These are phyloP conservation scores for Clinocottus analis DNA, from an alignment of 2,113 vertebrate species.

Conservation along the genomic window DNA sequence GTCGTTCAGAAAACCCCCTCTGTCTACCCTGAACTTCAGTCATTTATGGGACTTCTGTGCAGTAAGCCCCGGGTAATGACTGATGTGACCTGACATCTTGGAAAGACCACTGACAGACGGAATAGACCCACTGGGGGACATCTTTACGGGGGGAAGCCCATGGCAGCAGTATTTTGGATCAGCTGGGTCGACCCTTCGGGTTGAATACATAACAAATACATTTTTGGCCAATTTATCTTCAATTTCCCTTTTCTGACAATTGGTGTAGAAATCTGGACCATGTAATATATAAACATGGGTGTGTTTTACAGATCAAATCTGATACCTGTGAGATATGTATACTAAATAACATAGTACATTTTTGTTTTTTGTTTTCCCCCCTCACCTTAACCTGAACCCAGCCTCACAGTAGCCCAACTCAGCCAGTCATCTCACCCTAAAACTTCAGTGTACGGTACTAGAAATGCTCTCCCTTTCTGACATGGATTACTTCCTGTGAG, in stretches of 20 bases:
- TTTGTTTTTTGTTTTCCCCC: too few relatives aligned
- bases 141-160: not conserved
- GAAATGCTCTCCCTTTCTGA: not conserved
- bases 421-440: not conserved
- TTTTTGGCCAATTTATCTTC: not conserved
- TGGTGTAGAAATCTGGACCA: too few relatives aligned
- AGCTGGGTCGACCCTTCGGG: not conserved
- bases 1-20: not conserved
- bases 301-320: not conserved
- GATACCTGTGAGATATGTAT: not conserved
- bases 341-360: not conserved
- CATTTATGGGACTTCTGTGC: not conserved
- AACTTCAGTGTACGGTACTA: not conserved
- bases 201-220: not conserved
- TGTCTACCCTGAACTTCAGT: not conserved
- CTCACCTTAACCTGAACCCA: not conserved
- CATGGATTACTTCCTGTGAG: not conserved
- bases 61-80: not conserved
- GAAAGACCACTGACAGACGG: constrained; percentile 1
- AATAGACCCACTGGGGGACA: not conserved
- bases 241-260: not conserved
- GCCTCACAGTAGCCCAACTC: too few relatives aligned
- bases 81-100: constrained; percentile 9
- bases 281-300: not conserved
- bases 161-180: not conserved